A percentile compares a stretch with the other conserved stretches of the same genome.
phyloP scores from a whole-genome alignment of 1,140 invertebrate genomes.

The Branchinecta lynchi region DNA sequence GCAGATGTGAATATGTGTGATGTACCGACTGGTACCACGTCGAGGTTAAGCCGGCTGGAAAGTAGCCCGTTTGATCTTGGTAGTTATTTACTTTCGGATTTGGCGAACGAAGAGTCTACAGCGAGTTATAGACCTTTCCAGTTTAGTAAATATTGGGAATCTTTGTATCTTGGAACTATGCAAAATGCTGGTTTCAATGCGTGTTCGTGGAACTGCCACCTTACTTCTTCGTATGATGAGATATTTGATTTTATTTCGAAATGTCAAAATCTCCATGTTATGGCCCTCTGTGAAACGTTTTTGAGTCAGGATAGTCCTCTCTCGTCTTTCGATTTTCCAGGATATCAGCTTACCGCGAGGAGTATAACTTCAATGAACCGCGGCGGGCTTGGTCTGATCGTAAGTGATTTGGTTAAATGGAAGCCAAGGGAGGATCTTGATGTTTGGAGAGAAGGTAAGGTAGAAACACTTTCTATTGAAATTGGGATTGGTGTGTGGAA shows the following conservation, averaged over 20 bases:
- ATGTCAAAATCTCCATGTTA: too few species aligned
- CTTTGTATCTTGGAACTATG: slow-evolving; percentile 9
- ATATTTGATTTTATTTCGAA: too few species aligned
- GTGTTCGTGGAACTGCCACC: slow-evolving; percentile 1
- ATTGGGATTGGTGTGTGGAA: slow-evolving; percentile 1
- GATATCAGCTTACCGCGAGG: too few species aligned
- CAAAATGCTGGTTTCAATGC: slow-evolving; percentile 1
- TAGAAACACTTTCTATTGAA: slow-evolving; percentile 7
- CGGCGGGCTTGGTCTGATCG: too few species aligned
- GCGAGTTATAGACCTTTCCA: slow-evolving; percentile 1
- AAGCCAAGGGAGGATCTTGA: slow-evolving; percentile 3
- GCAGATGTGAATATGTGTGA: slow-evolving; percentile 9
- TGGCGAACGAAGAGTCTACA: too few species aligned
- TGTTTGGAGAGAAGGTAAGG: slow-evolving; percentile 9
- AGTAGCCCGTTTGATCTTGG: not conserved
- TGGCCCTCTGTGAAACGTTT: too few species aligned
- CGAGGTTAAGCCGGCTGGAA: not conserved
- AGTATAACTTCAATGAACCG: too few species aligned
- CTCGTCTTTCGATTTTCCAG: too few species aligned
- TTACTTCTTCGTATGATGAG: slow-evolving; percentile 9
- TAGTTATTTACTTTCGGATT: slow-evolving; percentile 10
- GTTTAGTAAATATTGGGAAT: slow-evolving; percentile 2
- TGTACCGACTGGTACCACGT: not conserved
- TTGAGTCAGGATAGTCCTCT: too few species aligned
- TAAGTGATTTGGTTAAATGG: too few species aligned